Conservation (phyloP, 2,888 invertebrate genomes). For the Tyria jacobaeae region DNA sequence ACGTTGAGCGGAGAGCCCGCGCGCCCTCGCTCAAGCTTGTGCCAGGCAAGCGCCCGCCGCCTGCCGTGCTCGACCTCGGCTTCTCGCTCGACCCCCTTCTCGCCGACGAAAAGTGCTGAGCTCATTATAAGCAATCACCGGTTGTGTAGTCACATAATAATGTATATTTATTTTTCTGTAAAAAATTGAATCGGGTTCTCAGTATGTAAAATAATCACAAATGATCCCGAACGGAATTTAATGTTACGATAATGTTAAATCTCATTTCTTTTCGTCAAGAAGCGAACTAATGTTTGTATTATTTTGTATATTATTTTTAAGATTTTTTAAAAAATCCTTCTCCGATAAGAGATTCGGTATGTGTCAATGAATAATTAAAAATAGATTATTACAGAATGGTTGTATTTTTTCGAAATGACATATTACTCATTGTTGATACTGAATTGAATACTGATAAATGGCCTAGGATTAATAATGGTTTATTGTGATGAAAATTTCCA, state of each 20-base stretch:
- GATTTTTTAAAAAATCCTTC: conserved; percentile 74
- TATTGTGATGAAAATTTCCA: conserved; percentile 86
- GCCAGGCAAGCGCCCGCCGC: conserved; percentile 61
- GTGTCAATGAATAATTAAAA: conserved; percentile 72
- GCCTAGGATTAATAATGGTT: conserved; percentile 81
- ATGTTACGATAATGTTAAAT: conserved; percentile 78
- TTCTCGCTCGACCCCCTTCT: conserved; percentile 81
- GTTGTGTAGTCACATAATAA: conserved; percentile 79
- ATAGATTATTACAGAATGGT: conserved; percentile 79
- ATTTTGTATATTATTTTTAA: conserved; percentile 87
- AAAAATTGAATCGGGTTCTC: conserved; percentile 75
- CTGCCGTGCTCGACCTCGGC: conserved; percentile 73
- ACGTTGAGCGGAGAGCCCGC: conserved; percentile 57
- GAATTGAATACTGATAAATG: conserved; percentile 81
- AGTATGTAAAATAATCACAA: conserved; percentile 76
- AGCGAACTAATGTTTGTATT: conserved; percentile 82
- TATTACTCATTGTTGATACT: conserved; percentile 80
- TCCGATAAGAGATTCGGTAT: conserved; percentile 64
- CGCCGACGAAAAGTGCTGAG: conserved; percentile 84
- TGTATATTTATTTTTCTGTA: conserved; percentile 85
- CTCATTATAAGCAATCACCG: conserved; percentile 66
- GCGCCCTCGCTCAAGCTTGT: conserved; percentile 54
- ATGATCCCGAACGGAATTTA: conserved; percentile 72
- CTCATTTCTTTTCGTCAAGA: conserved; percentile 73
- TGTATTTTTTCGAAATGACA: conserved; percentile 83